Percentiles rank a stretch among this genome's conserved stretches.
Conservation (phyloP, 2,888 invertebrate species). For the Cetonia aurata region DNA sequence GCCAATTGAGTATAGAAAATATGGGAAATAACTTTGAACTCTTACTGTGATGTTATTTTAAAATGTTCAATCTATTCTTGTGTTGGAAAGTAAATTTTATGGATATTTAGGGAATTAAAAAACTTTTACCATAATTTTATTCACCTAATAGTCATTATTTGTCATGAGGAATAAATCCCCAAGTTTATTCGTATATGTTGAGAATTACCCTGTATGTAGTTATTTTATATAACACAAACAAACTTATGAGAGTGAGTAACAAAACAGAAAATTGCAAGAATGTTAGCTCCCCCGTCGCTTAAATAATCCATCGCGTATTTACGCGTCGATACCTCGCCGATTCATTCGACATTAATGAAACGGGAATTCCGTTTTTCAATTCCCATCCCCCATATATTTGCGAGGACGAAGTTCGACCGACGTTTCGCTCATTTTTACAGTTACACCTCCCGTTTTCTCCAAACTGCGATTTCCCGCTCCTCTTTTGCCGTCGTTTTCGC, state of each 20-base stretch:
- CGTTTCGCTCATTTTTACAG: conserved; percentile 14
- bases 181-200: no score
- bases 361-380: conserved; percentile 10
- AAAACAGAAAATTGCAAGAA: conserved; percentile 6
- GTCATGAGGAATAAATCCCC: no score
- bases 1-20: no score
- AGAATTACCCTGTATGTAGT: no score
- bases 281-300: background rate
- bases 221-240: no score
- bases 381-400: background rate
- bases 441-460: background rate
- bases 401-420: conserved; percentile 8
- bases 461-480: background rate
- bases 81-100: no score
- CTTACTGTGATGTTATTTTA: no score
- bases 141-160: no score
- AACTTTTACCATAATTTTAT: no score
- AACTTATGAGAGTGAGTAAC: background rate
- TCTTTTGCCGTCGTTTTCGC: background rate
- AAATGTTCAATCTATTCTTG: no score
- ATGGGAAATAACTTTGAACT: no score
- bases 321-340: conserved; percentile 19
- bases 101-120: no score
- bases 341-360: conserved; percentile 34
- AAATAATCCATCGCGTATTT: conserved; percentile 16